These are phyloP conservation scores for Bambusicola thoracicus DNA, from an alignment of 2,113 vertebrate species.

Conservation along the genomic window DNA sequence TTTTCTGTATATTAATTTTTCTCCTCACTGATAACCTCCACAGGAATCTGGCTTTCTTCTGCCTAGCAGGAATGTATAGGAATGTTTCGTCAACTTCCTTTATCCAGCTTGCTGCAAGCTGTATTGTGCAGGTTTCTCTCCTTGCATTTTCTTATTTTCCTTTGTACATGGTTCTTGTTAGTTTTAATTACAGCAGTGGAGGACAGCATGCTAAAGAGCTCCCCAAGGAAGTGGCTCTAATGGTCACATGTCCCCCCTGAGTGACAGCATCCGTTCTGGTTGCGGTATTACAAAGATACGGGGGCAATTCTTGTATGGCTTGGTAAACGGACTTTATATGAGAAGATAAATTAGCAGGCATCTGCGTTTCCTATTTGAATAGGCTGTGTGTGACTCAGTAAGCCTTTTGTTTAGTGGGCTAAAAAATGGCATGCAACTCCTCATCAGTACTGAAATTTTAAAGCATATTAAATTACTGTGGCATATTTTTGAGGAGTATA, in stretches of 20 bases:
- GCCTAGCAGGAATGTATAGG: not conserved
- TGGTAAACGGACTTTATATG: constrained; percentile 66
- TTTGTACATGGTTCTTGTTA: constrained; percentile 64
- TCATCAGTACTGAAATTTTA: constrained; percentile 66
- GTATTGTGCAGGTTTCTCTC: constrained; percentile 1
- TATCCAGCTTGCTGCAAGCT: not conserved
- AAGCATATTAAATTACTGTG: constrained; percentile 59
- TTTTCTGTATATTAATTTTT: not conserved
- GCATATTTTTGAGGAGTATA: constrained; percentile 15
- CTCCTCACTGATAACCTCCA: not conserved
- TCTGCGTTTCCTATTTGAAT: constrained; percentile 68
- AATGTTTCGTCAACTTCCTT: constrained; percentile 41
- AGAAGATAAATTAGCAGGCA: constrained; percentile 73
- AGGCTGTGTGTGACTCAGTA: constrained; percentile 71
- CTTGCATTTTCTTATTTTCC: constrained; percentile 59
- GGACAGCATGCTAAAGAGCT: constrained; percentile 69
- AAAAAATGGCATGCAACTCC: constrained; percentile 62
- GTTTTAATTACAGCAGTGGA: constrained; percentile 71
- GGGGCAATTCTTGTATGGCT: constrained; percentile 64
- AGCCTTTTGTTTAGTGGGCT: constrained; percentile 69
- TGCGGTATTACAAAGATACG: constrained; percentile 59
- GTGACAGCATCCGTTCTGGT: constrained; percentile 70
- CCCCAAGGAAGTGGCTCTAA: constrained; percentile 62
- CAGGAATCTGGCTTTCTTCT: not conserved
- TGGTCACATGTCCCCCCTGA: constrained; percentile 66